phyloP scores from a whole-genome alignment of 92 coral and sea anemone genomes.

The Desmophyllum pertusum region DNA sequence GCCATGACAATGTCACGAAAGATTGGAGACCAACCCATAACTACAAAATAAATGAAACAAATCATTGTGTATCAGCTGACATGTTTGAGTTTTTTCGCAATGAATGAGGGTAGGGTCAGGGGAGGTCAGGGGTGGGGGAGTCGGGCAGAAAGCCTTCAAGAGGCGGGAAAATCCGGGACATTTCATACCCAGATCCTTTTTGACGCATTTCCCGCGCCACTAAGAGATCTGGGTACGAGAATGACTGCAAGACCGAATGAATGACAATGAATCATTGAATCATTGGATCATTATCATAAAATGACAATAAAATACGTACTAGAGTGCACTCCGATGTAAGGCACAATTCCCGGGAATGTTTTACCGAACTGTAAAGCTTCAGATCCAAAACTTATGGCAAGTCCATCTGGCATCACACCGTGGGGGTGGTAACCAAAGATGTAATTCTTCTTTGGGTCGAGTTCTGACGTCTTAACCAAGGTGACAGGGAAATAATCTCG shows the following conservation, averaged over 20 bases:
- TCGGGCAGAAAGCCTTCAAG: no score
- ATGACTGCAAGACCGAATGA: no score
- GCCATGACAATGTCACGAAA: slow-evolving; percentile 68
- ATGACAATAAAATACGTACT: slow-evolving; percentile 2
- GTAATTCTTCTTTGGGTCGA: slow-evolving; percentile 49
- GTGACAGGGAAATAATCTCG: slow-evolving; percentile 62
- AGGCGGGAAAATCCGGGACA: no score
- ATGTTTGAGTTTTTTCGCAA: no score
- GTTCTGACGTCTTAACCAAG: slow-evolving; percentile 53
- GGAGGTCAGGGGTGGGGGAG: no score
- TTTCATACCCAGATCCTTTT: no score
- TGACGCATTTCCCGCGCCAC: no score
- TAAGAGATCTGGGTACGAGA: no score
- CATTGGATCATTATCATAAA: no score
- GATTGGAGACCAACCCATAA: slow-evolving; percentile 57
- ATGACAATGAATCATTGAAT: not conserved
- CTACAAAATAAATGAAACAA: slow-evolving; percentile 11
- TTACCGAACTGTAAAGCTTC: slow-evolving; percentile 75
- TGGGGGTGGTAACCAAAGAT: slow-evolving; percentile 85
- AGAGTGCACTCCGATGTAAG: slow-evolving; percentile 35
- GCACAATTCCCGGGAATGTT: slow-evolving; percentile 31
- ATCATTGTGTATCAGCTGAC: no score
- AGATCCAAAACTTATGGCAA: slow-evolving; percentile 71
- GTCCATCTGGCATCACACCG: slow-evolving; percentile 79
- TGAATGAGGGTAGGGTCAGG: no score